Base-by-base conservation (phyloP, 2,113 vertebrate species). In the Opisthocomus hoazin region DNA sequence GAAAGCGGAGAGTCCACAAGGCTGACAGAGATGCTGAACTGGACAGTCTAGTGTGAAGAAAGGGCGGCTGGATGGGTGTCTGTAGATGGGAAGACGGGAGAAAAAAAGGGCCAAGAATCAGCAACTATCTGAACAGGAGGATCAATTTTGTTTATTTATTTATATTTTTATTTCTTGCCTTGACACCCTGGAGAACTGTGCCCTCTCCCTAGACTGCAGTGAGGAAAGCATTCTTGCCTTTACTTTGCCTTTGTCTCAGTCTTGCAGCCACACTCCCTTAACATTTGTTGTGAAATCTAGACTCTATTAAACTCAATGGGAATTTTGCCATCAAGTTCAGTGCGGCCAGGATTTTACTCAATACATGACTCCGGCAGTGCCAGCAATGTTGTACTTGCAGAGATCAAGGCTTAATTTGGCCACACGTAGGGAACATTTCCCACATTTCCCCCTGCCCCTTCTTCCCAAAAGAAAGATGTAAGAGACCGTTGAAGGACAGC, bases 201-300 rank as follows among this genome's bases (percentile, higher is more conserved):
- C 14, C 19, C 39, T 81, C 37, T 66, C 73, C 58, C 60, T 70
- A 34, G 29, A 78, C 11, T 78, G 64, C 36, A 64, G 34, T 75
- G 51, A 81, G 15, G 46, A 84, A 91, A 77, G 32, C 0, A 0
- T 66, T 89, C 45, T 66, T 86, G 54, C 61, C 89, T 89, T 87
- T 79, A 32, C 36, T 93, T 95, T 85, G 84, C 83, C 76, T 96
- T 96, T 96, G 84, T 77, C 92, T 96, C 92, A 87, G 84, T 87
- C 88, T 85, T 87, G 39, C 57, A 73, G 87, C 50, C 53, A 61
- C 45, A 65, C 16, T 91, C 74, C 53, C 50, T 84, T 43, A 89
- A 66, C 50, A 15, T 54, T 61, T 69, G 24, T 96, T 94, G 89
- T 83, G 94, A 96, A 97, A 95, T 91, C 53, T 48, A 65, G 57